Conservation (phyloP, 1,140 invertebrate genomes). For the Camponotus vicinus region DNA sequence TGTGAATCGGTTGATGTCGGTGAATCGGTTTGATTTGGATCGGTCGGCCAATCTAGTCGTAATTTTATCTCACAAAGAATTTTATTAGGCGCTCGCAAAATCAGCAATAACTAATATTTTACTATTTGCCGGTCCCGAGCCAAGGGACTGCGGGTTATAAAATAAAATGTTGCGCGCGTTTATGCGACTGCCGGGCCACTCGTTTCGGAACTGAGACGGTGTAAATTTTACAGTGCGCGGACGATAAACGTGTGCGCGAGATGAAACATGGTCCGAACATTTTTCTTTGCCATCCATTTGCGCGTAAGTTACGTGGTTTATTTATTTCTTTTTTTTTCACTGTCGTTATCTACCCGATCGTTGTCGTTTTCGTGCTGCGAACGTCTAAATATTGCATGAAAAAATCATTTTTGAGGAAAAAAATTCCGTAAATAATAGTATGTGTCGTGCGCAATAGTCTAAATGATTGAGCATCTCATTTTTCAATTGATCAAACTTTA, state of each 20-base stretch:
- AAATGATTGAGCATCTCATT: background rate
- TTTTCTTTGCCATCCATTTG: slow-evolving; percentile 76
- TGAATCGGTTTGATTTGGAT: background rate
- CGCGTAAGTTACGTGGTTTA: slow-evolving; percentile 72
- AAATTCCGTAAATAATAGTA: background rate
- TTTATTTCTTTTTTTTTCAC: slow-evolving; percentile 50
- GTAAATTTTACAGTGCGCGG: slow-evolving; percentile 77
- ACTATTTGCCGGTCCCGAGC: slow-evolving; percentile 66
- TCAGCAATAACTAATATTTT: slow-evolving; percentile 81
- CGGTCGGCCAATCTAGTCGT: slow-evolving; percentile 20
- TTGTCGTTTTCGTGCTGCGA: slow-evolving; percentile 63
- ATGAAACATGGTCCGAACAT: slow-evolving; percentile 76
- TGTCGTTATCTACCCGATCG: slow-evolving; percentile 72
- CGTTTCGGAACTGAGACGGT: slow-evolving; percentile 79
- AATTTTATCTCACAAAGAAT: slow-evolving; percentile 77
- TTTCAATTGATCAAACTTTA: slow-evolving; percentile 16
- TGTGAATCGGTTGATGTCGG: slow-evolving; percentile 72
- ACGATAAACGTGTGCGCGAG: slow-evolving; percentile 77
- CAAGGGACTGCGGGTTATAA: slow-evolving; percentile 59
- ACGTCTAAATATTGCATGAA: slow-evolving; percentile 45
- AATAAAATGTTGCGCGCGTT: slow-evolving; percentile 78
- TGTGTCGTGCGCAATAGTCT: background rate
- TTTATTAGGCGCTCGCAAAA: slow-evolving; percentile 79
- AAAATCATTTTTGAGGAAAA: slow-evolving; percentile 9
- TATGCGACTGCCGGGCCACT: slow-evolving; percentile 75